phyloP scores from a whole-genome alignment of 2,888 invertebrate genomes.

The Amblyjoppa proteus region DNA sequence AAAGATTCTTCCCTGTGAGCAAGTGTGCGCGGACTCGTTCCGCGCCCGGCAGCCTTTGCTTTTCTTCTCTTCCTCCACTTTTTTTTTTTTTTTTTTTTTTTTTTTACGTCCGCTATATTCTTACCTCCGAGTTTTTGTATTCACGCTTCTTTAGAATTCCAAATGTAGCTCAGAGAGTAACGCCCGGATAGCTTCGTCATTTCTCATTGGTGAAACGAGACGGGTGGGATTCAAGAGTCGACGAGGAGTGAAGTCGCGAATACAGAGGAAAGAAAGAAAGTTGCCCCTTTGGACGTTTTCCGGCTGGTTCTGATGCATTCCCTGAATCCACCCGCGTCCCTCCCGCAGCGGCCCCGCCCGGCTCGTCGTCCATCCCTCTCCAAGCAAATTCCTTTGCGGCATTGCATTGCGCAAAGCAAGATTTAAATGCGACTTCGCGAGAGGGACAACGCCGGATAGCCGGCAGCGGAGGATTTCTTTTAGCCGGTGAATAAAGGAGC shows the following conservation, averaged over 20 bases:
- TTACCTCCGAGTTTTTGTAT: conserved; percentile 19
- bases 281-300: conserved; percentile 50
- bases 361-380: not conserved
- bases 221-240: conserved; percentile 35
- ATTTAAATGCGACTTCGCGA: conserved; percentile 55
- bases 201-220: conserved; percentile 43
- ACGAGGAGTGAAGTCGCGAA: conserved; percentile 7
- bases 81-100: not conserved
- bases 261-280: conserved; percentile 35
- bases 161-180: conserved; percentile 60
- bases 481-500: conserved; percentile 45
- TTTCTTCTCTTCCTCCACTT: conserved; percentile 6
- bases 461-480: conserved; percentile 36
- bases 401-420: conserved; percentile 34
- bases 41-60: conserved; percentile 22
- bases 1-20: conserved; percentile 31
- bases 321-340: conserved; percentile 19
- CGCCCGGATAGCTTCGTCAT: conserved; percentile 57
- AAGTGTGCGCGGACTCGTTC: not conserved
- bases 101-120: conserved; percentile 2
- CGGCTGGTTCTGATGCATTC: conserved; percentile 23
- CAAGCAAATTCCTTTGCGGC: conserved; percentile 25
- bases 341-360: not conserved
- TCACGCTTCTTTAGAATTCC: conserved; percentile 53
- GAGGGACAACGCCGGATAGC: conserved; percentile 24